Percentiles rank a stretch among this genome's conserved stretches.
Conservation (phyloP, 2,888 invertebrate genomes). For the Acanthosepion pharaonis region DNA sequence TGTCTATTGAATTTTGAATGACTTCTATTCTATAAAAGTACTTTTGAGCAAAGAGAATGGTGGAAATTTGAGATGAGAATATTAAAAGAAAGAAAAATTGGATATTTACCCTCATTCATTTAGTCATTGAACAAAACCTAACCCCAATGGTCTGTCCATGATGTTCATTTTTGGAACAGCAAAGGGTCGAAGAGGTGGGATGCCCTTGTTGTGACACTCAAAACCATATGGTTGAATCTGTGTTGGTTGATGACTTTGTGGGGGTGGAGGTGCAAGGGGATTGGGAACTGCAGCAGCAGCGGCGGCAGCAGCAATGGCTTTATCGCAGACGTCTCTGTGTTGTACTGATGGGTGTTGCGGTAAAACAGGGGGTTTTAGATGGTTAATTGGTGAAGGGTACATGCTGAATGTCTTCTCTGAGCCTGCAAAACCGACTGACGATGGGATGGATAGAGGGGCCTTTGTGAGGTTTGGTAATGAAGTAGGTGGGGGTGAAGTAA, state of each 20-base stretch:
- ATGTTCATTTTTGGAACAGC: conserved; percentile 47
- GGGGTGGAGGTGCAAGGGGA: background rate
- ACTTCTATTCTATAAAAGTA: background rate
- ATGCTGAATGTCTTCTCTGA: conserved; percentile 44
- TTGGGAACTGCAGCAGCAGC: background rate
- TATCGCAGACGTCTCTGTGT: conserved; percentile 39
- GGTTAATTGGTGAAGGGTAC: conserved; percentile 45
- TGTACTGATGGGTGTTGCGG: conserved; percentile 41
- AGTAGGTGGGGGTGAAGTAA: conserved; percentile 39
- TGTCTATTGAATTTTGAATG: background rate
- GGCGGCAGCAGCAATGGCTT: background rate
- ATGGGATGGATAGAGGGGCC: conserved; percentile 23
- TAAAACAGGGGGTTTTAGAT: conserved; percentile 36
- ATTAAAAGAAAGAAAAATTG: conserved; percentile 44
- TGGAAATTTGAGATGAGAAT: conserved; percentile 46
- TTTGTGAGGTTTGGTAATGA: conserved; percentile 41
- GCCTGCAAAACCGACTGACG: background rate
- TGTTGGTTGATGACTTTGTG: conserved; percentile 39
- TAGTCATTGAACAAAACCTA: conserved; percentile 47
- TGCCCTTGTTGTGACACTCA: conserved; percentile 45
- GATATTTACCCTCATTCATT: conserved; percentile 41
- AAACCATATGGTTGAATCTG: conserved; percentile 45
- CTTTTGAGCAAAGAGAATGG: background rate
- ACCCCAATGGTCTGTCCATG: conserved; percentile 44
- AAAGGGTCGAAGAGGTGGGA: conserved; percentile 45